Conservation (phyloP, 2,113 vertebrate genomes). For the Speoplatyrhinus poulsoni region DNA sequence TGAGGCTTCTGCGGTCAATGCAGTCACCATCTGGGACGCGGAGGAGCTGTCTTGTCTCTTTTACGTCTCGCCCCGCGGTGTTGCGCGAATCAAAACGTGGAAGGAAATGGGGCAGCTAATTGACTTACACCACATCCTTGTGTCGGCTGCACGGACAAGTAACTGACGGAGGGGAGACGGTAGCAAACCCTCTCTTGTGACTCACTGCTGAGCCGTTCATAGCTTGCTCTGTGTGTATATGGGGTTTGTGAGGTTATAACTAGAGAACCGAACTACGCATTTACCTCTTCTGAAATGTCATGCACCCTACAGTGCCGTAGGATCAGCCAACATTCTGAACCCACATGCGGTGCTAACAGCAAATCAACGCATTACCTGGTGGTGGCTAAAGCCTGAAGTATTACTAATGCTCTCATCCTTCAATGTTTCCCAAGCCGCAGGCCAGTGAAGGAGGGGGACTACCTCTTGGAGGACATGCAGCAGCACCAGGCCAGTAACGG, state of each 20-base stretch:
- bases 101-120: slow-evolving; percentile 31
- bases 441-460: slow-evolving; percentile 59
- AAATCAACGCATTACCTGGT: background rate
- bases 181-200: background rate
- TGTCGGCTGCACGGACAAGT: slow-evolving; percentile 17
- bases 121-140: slow-evolving; percentile 14
- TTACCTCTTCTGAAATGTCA: too few relatives aligned
- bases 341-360: background rate
- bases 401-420: background rate
- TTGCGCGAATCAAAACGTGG: slow-evolving; percentile 13
- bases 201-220: background rate
- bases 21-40: slow-evolving; percentile 13
- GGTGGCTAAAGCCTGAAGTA: background rate
- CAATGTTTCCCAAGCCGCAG: slow-evolving; percentile 55
- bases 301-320: too few relatives aligned
- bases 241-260: too few relatives aligned
- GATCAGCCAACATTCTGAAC: too few relatives aligned
- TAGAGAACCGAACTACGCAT: too few relatives aligned
- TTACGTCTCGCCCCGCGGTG: slow-evolving; percentile 11
- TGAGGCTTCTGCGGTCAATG: slow-evolving; percentile 41
- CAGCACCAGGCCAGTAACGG: slow-evolving; percentile 71
- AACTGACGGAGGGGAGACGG: slow-evolving; percentile 6
- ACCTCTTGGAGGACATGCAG: slow-evolving; percentile 69
- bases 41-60: slow-evolving; percentile 38
- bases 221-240: background rate